Evolutionary conservation across 1,140 invertebrate species (phyloP).

Genomic region (Lamellibrachia luymesi): DNA sequence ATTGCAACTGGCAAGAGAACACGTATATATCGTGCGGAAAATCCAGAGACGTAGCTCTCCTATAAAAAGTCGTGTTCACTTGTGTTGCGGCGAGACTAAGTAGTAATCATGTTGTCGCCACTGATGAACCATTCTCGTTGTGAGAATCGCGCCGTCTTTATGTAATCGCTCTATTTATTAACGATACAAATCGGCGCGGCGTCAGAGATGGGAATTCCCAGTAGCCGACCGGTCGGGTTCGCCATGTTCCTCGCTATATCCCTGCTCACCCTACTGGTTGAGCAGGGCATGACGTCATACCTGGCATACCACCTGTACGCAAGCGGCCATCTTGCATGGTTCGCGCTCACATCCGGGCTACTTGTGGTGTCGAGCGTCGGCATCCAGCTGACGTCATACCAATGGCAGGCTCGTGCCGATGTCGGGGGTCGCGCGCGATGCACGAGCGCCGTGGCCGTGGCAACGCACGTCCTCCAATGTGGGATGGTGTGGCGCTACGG

Average conservation of each 20-base stretch:
- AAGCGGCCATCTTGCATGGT: neutral
- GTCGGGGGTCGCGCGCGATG: neutral
- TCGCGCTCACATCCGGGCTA: neutral
- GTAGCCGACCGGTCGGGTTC: neutral
- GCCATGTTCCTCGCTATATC: neutral
- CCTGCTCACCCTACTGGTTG: neutral
- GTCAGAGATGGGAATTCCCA: neutral
- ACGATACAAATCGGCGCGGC: neutral
- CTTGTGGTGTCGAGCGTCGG: neutral
- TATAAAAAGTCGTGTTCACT: neutral
- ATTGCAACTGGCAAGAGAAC: neutral
- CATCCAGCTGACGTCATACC: neutral
- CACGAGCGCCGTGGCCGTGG: neutral
- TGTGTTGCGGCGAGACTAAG: neutral
- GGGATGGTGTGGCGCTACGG: conserved; percentile 89
- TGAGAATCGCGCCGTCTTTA: neutral
- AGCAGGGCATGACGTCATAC: neutral
- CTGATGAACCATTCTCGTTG: neutral
- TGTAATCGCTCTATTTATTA: neutral
- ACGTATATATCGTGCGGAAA: neutral
- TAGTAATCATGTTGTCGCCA: neutral
- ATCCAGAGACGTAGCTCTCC: neutral
- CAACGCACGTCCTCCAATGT: conserved; percentile 70
- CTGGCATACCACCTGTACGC: neutral
- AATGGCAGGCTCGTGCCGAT: neutral